Percentiles rank a stretch among this genome's conserved stretches.
These are phyloP conservation scores for Azemiops feae DNA, from an alignment of 2,113 vertebrate genomes.

Conservation along the genomic window DNA sequence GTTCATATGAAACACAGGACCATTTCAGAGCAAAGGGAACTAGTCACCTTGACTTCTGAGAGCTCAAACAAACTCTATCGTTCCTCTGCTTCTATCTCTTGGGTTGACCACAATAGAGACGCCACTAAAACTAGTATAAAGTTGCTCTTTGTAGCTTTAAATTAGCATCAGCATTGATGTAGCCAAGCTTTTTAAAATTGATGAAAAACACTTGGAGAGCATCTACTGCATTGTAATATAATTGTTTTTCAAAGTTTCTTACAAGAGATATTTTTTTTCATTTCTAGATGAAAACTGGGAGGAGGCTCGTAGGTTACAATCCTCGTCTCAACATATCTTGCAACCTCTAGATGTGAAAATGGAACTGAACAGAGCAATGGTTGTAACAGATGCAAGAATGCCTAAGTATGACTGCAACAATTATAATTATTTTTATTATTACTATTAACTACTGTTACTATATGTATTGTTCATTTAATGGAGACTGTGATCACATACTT, in stretches of 20 bases:
- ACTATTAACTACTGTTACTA: not conserved
- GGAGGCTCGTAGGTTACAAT: constrained; percentile 81
- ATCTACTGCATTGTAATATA: not conserved
- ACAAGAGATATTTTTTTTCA: constrained; percentile 13
- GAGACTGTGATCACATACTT: not conserved
- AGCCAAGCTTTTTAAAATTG: not conserved
- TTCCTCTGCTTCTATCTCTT: not conserved
- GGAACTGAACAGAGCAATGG: constrained; percentile 90
- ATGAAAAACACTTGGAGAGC: not conserved
- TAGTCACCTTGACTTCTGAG: not conserved
- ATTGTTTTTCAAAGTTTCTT: not conserved
- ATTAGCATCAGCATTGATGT: not conserved
- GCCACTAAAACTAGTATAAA: not conserved
- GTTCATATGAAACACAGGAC: not conserved
- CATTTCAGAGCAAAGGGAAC: not conserved
- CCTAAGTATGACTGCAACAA: constrained; percentile 78
- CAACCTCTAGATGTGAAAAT: constrained; percentile 90
- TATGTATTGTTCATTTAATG: constrained; percentile 8
- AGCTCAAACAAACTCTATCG: not conserved
- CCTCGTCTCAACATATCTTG: constrained; percentile 87
- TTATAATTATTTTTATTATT: not conserved
- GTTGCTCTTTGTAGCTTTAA: not conserved
- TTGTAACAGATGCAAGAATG: constrained; percentile 92
- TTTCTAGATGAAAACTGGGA: constrained; percentile 88
- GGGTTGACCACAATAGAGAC: not conserved